A percentile compares a stretch with the other conserved stretches of the same genome.
Evolutionary conservation across 2,888 invertebrate species (phyloP).

Genomic region (Brachyopa scutellaris): DNA sequence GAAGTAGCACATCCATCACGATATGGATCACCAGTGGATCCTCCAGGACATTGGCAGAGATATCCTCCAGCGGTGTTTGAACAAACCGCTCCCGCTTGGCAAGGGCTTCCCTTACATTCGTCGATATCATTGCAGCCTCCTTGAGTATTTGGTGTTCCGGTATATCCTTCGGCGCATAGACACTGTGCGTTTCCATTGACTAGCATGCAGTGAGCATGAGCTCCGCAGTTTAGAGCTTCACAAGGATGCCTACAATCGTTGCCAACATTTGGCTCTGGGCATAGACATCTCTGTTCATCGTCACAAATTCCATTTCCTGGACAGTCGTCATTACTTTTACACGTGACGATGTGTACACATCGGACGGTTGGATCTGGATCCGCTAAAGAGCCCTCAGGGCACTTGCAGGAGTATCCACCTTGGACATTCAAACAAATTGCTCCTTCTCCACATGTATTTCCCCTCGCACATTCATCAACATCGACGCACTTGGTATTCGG

Average conservation of each 20-base stretch:
- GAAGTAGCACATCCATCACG: conserved; percentile 88
- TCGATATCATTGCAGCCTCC: conserved; percentile 93
- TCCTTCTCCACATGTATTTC: conserved; percentile 89
- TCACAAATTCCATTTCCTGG: conserved; percentile 95
- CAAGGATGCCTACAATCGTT: conserved; percentile 97
- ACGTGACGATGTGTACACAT: conserved; percentile 92
- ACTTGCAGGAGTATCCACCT: conserved; percentile 90
- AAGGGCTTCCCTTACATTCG: conserved; percentile 92
- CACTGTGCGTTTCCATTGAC: conserved; percentile 92
- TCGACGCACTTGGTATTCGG: conserved; percentile 91
- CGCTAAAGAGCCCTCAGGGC: conserved; percentile 90
- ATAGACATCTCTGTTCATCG: conserved; percentile 89
- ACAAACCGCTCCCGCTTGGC: conserved; percentile 92
- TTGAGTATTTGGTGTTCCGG: conserved; percentile 84
- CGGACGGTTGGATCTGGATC: conserved; percentile 92
- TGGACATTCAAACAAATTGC: conserved; percentile 90
- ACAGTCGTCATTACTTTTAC: conserved; percentile 89
- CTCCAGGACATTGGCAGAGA: conserved; percentile 93
- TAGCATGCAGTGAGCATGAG: conserved; percentile 94
- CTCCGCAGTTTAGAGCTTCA: conserved; percentile 91
- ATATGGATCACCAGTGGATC: conserved; percentile 91
- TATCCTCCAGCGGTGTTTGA: conserved; percentile 93
- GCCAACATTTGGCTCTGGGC: conserved; percentile 95
- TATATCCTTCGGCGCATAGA: conserved; percentile 91
- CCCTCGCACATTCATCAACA: conserved; percentile 90